phyloP scores from a whole-genome alignment of 2,113 vertebrate species.

The Lampris megalopsis region DNA sequence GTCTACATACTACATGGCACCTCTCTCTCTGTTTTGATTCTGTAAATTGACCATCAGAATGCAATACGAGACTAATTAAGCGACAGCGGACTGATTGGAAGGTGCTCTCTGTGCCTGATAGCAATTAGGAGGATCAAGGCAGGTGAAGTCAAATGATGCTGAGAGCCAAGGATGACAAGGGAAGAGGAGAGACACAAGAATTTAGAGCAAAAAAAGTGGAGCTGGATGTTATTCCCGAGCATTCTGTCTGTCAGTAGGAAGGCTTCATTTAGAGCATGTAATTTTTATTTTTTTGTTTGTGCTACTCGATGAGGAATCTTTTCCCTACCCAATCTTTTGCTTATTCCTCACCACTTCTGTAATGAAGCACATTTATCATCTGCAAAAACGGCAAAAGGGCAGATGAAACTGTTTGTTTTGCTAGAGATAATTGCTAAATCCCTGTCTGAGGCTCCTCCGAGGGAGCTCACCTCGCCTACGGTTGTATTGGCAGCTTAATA shows the following conservation, averaged over 20 bases:
- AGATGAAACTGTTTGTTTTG: conserved; percentile 75
- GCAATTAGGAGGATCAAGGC: conserved; percentile 56
- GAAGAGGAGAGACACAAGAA: conserved; percentile 29
- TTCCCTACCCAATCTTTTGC: conserved; percentile 55
- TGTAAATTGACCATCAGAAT: conserved; percentile 45
- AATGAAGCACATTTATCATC: conserved; percentile 86
- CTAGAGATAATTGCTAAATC: conserved; percentile 74
- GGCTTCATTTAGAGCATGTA: conserved; percentile 73
- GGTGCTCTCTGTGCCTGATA: conserved; percentile 14
- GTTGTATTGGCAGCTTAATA: conserved; percentile 78
- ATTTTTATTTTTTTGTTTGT: conserved; percentile 69
- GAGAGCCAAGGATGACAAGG: conserved; percentile 51
- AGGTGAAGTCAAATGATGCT: conserved; percentile 52
- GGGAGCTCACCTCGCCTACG: conserved; percentile 42
- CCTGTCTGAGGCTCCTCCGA: conserved; percentile 24
- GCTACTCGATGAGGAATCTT: conserved; percentile 62
- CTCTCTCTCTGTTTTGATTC: conserved; percentile 54
- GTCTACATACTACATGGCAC: conserved; percentile 30
- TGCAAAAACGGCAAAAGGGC: conserved; percentile 58
- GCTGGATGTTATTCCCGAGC: conserved; percentile 58
- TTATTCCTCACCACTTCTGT: conserved; percentile 58
- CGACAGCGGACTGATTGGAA: conserved; percentile 46
- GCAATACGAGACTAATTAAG: conserved; percentile 49
- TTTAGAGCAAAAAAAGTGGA: conserved; percentile 47
- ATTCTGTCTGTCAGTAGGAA: conserved; percentile 68